Conservation (phyloP, 1,140 invertebrate genomes). For the Dinothrombium tinctorium region DNA sequence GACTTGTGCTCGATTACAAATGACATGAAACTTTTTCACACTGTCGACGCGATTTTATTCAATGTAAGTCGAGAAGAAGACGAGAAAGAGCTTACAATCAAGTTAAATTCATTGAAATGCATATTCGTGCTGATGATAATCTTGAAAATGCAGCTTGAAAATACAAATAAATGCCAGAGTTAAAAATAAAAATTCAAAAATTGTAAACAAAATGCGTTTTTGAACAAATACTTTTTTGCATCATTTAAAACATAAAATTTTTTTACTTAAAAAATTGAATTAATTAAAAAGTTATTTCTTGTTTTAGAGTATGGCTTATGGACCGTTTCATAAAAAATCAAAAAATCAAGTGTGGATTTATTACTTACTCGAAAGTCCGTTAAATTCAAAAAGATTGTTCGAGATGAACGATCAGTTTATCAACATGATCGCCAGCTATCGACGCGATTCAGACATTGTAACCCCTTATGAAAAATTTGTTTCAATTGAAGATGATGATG, state of each 20-base stretch:
- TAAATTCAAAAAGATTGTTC: constrained; percentile 57
- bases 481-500: neutral
- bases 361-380: constrained; percentile 74
- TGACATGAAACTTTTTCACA: constrained; percentile 37
- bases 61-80: constrained; percentile 31
- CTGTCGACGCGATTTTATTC: constrained; percentile 62
- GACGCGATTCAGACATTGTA: constrained; percentile 78
- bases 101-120: too few species aligned
- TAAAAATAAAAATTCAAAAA: too few species aligned
- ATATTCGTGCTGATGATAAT: too few species aligned
- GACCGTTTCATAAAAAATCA: constrained; percentile 29
- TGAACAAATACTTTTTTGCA: too few species aligned
- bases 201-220: too few species aligned
- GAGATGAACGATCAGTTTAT: constrained; percentile 50
- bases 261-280: too few species aligned
- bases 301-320: constrained; percentile 37
- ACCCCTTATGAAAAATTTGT: constrained; percentile 78
- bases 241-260: too few species aligned
- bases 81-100: too few species aligned
- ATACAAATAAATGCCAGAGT: too few species aligned
- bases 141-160: too few species aligned
- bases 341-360: constrained; percentile 62
- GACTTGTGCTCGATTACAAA: constrained; percentile 48
- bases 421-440: constrained; percentile 91
- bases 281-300: too few species aligned